Base-by-base conservation (phyloP, 1,140 invertebrate genomes). In the Aphelinus certus region DNA sequence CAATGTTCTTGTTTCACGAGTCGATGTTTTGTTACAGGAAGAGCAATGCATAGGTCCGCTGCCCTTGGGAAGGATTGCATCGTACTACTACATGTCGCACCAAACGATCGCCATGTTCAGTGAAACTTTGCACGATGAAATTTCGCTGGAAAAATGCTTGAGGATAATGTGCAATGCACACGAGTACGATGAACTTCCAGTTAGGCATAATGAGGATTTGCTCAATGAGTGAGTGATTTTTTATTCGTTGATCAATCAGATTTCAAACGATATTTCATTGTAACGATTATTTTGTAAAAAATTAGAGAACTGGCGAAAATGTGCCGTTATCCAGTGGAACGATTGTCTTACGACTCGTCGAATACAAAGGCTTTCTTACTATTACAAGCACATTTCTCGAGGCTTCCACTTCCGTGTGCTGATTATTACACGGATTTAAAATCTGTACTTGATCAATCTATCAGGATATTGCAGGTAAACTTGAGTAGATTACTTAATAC, bases 341-440 rank as follows among this genome's bases (percentile, higher is more conserved):
- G 91, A 1, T 88, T 93, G 57, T 90, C 92, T 0, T 92, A 93
- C 73, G 97, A 98, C 86, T 97, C 94, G 7, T 93, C 97, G 0
- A 94, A 98, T 88, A 96, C 96, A 4, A 99, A 99, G 89, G 93
- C 97, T 7, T 93, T 96, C 87, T 87, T 99, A 1, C 88, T 99
- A 48, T 90, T 99, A 3, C 97, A 99, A 89, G 95, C 96, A 6
- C 97, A 99, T 87, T 95, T 99, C 83, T 92, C 92, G 26, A 91
- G 94, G 63, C 80, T 94, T 5, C 86, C 89, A 58, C 85, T 99
- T 51, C 97, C 97, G 0, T 95, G 93, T 81, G 92, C 96, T 4
- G 98, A 99, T 88, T 99, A 99, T 86, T 89, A 93, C 61, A 99
- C 98, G 0, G 98, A 99, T 89, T 92, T 96, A 1, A 99, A 99